Evolutionary conservation across 2,888 invertebrate genomes (phyloP), one percentile per base, ranked within the genome.

Genomic region (Galerucella calmariensis): DNA sequence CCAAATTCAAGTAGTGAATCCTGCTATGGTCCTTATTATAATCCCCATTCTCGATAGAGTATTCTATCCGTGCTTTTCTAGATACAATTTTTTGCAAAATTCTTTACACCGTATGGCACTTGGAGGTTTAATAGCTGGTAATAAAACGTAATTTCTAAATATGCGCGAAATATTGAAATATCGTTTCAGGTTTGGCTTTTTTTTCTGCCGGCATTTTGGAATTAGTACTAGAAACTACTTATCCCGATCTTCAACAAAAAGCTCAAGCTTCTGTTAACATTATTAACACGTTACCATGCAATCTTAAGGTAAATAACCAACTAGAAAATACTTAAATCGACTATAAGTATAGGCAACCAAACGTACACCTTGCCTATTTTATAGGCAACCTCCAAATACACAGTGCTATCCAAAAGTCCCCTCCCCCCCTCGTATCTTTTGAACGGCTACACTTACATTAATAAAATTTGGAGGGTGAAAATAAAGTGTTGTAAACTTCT

Each of bases 1-100:
- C 84, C 95, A 95, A 87, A 91, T 96, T 88, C 94, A 95, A 88
- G 93, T 94, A 46, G 88, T 94, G 82, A 94, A 94, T 85, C 94
- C 94, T 0, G 90, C 92, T 0, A 89, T 94, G 85, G 93, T 94
- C 16, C 87, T 94, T 27, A 78, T 93, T 6, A 88, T 94, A 84
- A 94, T 94, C 69, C 94, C 94, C 0, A 81, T 92, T 20, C 92
- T 92, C 79, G 89, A 90, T 76, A 85, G 85, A 67, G 77, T 88
- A n/a, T 82, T 92, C 12, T 92, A 92, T 81, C 92, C 92, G 0
- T 82, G 88, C 46, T 85, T 91, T 72, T 85, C 85, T 35, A 88
- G 87, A 79, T 86, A 87, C 67, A 82, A 85, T 58, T 63, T 88
- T 20, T 81, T 90, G 67, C 85, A 85, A 69, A 91, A 91, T 56